Evolutionary conservation across 2,888 invertebrate genomes (phyloP), one percentile per base, ranked within the genome.

Genomic region (Aporophyla nigra): DNA sequence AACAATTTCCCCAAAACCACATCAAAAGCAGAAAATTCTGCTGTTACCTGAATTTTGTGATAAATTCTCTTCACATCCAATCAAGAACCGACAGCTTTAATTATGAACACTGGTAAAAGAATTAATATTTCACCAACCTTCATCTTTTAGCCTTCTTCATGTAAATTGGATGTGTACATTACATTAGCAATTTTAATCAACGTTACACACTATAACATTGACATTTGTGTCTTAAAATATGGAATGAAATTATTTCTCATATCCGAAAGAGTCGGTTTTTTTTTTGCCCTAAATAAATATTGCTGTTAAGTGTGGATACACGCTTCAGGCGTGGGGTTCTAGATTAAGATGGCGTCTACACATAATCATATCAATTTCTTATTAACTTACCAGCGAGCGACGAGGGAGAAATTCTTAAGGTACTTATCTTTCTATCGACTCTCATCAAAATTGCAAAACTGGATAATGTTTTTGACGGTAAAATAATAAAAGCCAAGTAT

Each of bases 341-440:
- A 65, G 46, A 65, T 79, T 73, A 65, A 83, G 58, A 79, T 51
- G 62, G 33, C 59, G 80, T 66, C 56, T 58, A 62, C 49, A 62
- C 58, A 21, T 80, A 68, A 83, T 79, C 62, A 63, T 79, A 83
- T 83, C 78, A 83, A 78, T 83, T 83, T 80, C 83, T 70, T 80
- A 78, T 83, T 70, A 80, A 83, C 58, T 80, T 83, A 51, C 59
- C 19, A 70, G 63, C 83, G 58, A 70, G 66, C 27, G 58, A 24
- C 24, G 61, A 53, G 33, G 43, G 51, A 67, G 56, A 62, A 56
- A 78, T 82, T 51, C 27, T 70, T 59, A 53, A 80, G 21, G 16
- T 43, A 43, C n/a, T 68, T 51, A 75, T 54, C 33, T 59, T 69
- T 69, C 49, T 58, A 82, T 82, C 46, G 12, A 27, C n/a, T 33